Base-by-base conservation (phyloP, 2,888 invertebrate genomes). In the Agrenia bidenticulata region DNA sequence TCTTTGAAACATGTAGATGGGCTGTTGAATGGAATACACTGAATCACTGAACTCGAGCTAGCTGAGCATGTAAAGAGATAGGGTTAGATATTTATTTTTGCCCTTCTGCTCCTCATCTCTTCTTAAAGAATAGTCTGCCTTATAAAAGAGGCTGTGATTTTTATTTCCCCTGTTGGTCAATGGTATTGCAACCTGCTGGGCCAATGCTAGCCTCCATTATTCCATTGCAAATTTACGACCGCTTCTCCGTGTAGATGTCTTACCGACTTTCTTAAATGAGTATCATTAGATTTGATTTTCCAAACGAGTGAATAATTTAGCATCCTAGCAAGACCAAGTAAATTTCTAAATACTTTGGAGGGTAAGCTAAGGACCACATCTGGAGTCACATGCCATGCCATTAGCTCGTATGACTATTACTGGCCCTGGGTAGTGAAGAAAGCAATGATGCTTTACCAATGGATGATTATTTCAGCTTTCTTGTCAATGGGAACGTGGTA, bases 191-290 rank as follows among this genome's bases (percentile, higher is more conserved):
- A 61, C 72, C 67, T 61, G 69, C 72, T 69, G 72, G 39, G 72
- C 51, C 63, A 61, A 50, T 57, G 50, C 63, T 67, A 60, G 51
- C 59, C 51, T 66, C 66, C 58, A 69, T 72, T 69, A 72, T 69
- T 63, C 66, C 61, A 54, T 64, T 69, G 69, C 72, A 65, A 72
- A 72, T 72, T 72, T 72, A 72, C 66, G 72, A 69, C 23, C 51
- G 11, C 51, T 11, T 24, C 19, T 23, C 51, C 13, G 23, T 21
- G 23, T 23, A 23, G 13, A 51, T 51, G 7, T 23, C 51, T 45
- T 51, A 51, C 51, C 51, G 51, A 51, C 51, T 51, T 45, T 45
- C 45, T 63, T 56, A 69, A 65, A 69, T 65, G 65, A 67, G 55
- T 54, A 53, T 61, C 55, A 54, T 67, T 67, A 59, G 55, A 55